phyloP scores from a whole-genome alignment of 1,140 invertebrate species.

The Drosophila pseudoobscura region DNA sequence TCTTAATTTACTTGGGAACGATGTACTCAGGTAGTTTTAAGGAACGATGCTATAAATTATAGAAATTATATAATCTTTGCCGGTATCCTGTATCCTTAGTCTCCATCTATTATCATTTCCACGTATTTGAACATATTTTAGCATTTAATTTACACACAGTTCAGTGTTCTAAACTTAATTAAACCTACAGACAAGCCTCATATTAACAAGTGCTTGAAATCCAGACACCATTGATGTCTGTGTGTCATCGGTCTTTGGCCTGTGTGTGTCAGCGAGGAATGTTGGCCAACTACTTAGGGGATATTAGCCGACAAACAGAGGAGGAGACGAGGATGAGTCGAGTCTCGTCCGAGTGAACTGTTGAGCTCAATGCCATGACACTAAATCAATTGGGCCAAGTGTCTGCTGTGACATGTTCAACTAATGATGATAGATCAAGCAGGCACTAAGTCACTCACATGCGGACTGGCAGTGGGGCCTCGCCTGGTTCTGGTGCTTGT shows the following conservation, averaged over 20 bases:
- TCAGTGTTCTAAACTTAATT: constrained; percentile 13
- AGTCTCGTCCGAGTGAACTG: constrained; percentile 24
- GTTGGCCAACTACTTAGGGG: constrained; percentile 13
- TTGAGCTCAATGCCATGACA: constrained; percentile 44
- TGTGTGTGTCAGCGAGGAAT: constrained; percentile 15
- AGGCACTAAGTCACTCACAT: constrained; percentile 53
- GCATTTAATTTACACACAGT: too few species aligned
- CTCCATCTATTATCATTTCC: too few species aligned
- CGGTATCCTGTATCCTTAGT: too few species aligned
- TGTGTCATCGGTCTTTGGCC: constrained; percentile 25
- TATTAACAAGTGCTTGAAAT: constrained; percentile 26
- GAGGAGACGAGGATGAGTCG: not conserved
- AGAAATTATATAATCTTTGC: too few species aligned
- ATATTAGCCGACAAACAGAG: constrained; percentile 6
- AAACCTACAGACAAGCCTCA: not conserved
- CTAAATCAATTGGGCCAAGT: constrained; percentile 63
- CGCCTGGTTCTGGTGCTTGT: constrained; percentile 9
- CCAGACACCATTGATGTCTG: constrained; percentile 9
- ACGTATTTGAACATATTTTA: too few species aligned
- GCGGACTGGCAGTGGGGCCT: constrained; percentile 6
- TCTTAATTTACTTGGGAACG: too few species aligned
- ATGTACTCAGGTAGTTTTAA: not conserved
- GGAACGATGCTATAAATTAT: too few species aligned
- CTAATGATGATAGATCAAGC: constrained; percentile 61
- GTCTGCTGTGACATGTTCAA: constrained; percentile 59